Percentiles rank a stretch among this genome's conserved stretches.
phyloP scores from a whole-genome alignment of 2,113 vertebrate species.

The Amblyopsis rosae region DNA sequence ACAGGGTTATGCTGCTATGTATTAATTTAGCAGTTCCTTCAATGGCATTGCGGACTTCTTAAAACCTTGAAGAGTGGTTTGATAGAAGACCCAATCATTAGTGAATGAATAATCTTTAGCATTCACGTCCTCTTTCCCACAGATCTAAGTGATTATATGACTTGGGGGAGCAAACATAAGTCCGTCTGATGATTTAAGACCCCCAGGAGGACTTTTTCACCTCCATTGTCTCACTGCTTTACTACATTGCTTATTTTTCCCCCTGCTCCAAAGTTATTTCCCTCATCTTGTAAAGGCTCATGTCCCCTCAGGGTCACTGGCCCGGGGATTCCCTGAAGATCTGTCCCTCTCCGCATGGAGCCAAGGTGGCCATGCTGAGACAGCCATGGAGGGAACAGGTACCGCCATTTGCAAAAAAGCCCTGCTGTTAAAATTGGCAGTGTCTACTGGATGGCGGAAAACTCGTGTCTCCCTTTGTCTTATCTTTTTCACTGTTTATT shows the following conservation, averaged over 20 bases:
- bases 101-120: constrained; percentile 16
- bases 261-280: constrained; percentile 60
- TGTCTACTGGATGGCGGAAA: neutral
- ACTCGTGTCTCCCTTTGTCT: neutral
- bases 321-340: constrained; percentile 42
- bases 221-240: constrained; percentile 58
- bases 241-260: constrained; percentile 52
- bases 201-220: constrained; percentile 45
- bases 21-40: neutral
- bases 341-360: constrained; percentile 41
- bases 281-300: constrained; percentile 52
- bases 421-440: constrained; percentile 11
- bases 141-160: constrained; percentile 36
- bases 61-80: constrained; percentile 1
- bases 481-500: neutral
- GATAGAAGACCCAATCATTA: constrained; percentile 13
- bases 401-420: constrained; percentile 19
- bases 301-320: constrained; percentile 62
- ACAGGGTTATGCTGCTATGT: neutral
- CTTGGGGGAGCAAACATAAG: constrained; percentile 43
- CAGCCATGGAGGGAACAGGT: constrained; percentile 27
- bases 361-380: constrained; percentile 46
- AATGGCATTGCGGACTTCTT: neutral
- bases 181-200: constrained; percentile 45
- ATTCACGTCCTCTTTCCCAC: constrained; percentile 10